Evolutionary conservation across 1,140 invertebrate genomes (phyloP).

Genomic region (Vollenhovia emeryi): DNA sequence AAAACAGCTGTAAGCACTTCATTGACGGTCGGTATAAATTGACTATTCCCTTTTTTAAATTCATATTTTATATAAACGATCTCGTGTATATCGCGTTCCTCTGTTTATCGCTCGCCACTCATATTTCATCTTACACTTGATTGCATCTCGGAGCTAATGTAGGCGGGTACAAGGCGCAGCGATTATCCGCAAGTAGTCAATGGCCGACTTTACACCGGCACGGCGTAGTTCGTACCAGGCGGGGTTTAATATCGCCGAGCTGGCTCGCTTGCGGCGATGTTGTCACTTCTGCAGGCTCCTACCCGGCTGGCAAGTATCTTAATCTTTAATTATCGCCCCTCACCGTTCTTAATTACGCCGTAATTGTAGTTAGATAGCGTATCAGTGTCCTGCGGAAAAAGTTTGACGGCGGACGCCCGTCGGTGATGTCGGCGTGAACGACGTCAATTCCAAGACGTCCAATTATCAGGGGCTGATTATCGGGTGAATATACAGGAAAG

Average conservation of each 20-base stretch:
- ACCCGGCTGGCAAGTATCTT: slow-evolving; percentile 74
- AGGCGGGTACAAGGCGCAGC: slow-evolving; percentile 11
- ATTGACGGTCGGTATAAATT: not conserved
- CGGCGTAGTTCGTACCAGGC: slow-evolving; percentile 48
- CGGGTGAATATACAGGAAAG: not conserved
- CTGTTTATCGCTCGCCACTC: slow-evolving; percentile 7
- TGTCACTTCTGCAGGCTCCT: slow-evolving; percentile 73
- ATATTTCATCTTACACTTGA: slow-evolving; percentile 22
- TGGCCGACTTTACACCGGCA: slow-evolving; percentile 47
- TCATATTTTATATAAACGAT: not conserved
- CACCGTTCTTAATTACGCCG: slow-evolving; percentile 75
- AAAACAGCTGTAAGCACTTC: not conserved
- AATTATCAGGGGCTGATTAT: slow-evolving; percentile 74
- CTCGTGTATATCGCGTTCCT: not conserved
- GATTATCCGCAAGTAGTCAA: slow-evolving; percentile 59
- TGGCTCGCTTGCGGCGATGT: slow-evolving; percentile 60
- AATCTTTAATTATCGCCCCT: slow-evolving; percentile 80
- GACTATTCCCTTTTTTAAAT: not conserved
- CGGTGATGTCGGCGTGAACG: slow-evolving; percentile 52
- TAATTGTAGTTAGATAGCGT: slow-evolving; percentile 78
- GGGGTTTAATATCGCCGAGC: slow-evolving; percentile 54
- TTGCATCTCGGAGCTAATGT: slow-evolving; percentile 33
- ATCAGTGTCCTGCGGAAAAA: slow-evolving; percentile 63
- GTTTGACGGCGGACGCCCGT: slow-evolving; percentile 55
- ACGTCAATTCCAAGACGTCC: slow-evolving; percentile 68